These are phyloP conservation scores for Apodemia duryi DNA, from an alignment of 2,888 invertebrate genomes.

Conservation along the genomic window DNA sequence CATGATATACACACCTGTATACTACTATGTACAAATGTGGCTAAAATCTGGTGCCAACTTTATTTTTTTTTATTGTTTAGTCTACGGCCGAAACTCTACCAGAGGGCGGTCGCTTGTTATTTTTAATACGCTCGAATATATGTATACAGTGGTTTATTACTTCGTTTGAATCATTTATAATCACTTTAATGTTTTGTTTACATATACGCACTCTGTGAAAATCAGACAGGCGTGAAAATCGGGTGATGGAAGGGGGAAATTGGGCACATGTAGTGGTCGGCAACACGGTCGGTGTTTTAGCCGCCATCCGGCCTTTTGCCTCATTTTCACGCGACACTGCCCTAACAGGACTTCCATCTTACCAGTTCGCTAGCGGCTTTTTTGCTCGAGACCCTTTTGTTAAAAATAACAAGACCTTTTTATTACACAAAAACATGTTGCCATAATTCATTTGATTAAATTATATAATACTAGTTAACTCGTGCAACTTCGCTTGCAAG, in stretches of 20 bases:
- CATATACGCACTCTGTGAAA: constrained; percentile 14
- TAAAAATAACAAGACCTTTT: neutral
- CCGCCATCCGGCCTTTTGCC: constrained; percentile 45
- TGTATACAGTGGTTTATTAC: too few relatives aligned
- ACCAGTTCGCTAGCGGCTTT: constrained; percentile 37
- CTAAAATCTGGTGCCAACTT: too few relatives aligned
- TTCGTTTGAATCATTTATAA: neutral
- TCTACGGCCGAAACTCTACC: too few relatives aligned
- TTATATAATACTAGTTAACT: too few relatives aligned
- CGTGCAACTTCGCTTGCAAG: too few relatives aligned
- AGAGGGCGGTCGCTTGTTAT: too few relatives aligned
- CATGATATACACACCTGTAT: too few relatives aligned
- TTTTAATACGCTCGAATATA: too few relatives aligned
- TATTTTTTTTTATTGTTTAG: too few relatives aligned
- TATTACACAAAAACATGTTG: neutral
- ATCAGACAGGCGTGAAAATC: constrained; percentile 24
- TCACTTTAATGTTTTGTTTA: neutral
- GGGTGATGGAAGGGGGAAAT: constrained; percentile 21
- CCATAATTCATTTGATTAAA: too few relatives aligned
- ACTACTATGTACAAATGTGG: too few relatives aligned
- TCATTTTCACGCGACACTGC: constrained; percentile 52
- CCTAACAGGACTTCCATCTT: constrained; percentile 64
- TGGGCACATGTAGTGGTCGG: constrained; percentile 24
- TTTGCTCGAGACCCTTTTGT: neutral
- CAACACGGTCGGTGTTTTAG: constrained; percentile 39